Conservation (phyloP, 2,113 vertebrate genomes). For the Craseonycteris thonglongyai region DNA sequence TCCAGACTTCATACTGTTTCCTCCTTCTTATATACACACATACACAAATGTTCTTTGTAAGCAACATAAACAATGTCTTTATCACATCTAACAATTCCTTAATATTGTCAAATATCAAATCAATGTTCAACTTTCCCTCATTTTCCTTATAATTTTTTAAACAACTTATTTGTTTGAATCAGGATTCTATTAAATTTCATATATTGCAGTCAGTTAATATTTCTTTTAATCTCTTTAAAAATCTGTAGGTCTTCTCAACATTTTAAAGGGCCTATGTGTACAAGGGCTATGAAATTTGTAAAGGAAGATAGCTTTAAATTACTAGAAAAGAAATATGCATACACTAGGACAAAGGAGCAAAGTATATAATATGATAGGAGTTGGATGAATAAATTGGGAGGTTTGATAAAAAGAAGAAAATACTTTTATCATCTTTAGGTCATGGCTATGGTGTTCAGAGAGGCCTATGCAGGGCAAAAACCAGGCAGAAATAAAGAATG, state of each 20-base stretch:
- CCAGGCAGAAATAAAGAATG: not conserved
- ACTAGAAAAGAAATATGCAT: not conserved
- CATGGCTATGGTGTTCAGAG: not conserved
- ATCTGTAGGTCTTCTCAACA: not conserved
- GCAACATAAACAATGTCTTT: not conserved
- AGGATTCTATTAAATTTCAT: not conserved
- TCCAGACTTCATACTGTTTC: not conserved
- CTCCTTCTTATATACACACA: not conserved
- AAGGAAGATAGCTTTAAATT: not conserved
- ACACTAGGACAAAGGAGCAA: not conserved
- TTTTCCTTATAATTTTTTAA: not conserved
- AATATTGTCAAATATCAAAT: not conserved
- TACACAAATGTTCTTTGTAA: not conserved
- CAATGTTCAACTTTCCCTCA: not conserved
- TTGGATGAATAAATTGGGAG: not conserved
- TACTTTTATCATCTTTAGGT: not conserved
- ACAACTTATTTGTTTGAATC: not conserved
- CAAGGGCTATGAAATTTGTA: not conserved
- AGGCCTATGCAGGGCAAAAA: not conserved
- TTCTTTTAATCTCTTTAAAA: not conserved
- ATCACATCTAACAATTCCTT: not conserved
- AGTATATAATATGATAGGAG: not conserved
- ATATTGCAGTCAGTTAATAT: not conserved
- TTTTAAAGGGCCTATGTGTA: conserved; percentile 8
- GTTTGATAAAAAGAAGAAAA: not conserved